Percentiles rank a stretch among this genome's conserved stretches.
Evolutionary conservation across 2,113 vertebrate species (phyloP).

Genomic region (Chaetura pelagica): DNA sequence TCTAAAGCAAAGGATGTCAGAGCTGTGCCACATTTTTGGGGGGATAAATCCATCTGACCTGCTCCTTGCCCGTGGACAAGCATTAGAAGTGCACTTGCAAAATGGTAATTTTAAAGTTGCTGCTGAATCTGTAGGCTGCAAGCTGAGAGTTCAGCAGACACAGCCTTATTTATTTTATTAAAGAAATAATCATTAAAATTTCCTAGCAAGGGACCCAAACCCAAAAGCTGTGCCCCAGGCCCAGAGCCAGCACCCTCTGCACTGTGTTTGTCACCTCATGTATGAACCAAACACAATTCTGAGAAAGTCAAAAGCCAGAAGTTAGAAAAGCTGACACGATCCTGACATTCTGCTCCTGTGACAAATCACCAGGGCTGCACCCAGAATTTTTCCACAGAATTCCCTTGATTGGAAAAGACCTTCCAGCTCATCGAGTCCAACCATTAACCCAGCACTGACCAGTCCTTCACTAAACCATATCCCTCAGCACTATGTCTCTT

Average conservation of each 20-base stretch:
- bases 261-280: rapidly evolving
- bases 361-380: rapidly evolving
- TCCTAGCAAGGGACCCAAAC: not conserved
- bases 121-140: not conserved
- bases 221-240: not conserved
- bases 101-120: not conserved
- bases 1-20: not conserved
- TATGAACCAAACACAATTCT: rapidly evolving
- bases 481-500: too few relatives aligned
- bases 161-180: not conserved
- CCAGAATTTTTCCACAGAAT: not conserved
- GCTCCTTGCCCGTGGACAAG: rapidly evolving
- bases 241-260: not conserved
- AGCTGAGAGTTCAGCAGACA: not conserved
- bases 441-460: too few relatives aligned
- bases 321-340: rapidly evolving
- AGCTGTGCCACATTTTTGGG: not conserved
- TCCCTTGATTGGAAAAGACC: too few relatives aligned
- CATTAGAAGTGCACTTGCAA: not conserved
- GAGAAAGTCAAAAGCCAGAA: not conserved
- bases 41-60: not conserved
- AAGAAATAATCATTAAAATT: not conserved
- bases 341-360: rapidly evolving
- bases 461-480: too few relatives aligned
- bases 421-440: too few relatives aligned